Evolutionary conservation across 2,113 vertebrate genomes (phyloP).

Genomic region (Heterocephalus glaber): DNA sequence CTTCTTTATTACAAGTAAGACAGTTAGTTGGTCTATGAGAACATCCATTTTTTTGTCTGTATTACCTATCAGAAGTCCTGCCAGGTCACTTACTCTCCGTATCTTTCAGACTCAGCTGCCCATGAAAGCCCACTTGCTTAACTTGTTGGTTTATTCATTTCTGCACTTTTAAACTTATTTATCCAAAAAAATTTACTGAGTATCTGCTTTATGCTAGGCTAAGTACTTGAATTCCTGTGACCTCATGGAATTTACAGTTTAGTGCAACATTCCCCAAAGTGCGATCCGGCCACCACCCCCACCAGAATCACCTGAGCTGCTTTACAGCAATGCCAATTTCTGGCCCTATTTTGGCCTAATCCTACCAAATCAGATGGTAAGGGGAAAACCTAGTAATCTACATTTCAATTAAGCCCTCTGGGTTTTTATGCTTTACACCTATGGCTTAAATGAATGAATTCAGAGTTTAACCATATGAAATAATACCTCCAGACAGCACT

Average conservation of each 20-base stretch:
- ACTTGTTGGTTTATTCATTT: neutral
- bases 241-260: neutral
- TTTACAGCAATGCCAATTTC: neutral
- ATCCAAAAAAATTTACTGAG: neutral
- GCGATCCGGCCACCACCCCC: neutral
- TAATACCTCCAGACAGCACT: neutral
- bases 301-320: neutral
- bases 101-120: neutral
- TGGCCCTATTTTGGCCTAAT: neutral
- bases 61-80: neutral
- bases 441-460: neutral
- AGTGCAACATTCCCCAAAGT: neutral
- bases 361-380: neutral
- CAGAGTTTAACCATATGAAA: conserved; percentile 18
- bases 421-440: neutral
- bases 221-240: neutral
- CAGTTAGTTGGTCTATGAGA: neutral
- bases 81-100: neutral
- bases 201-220: neutral
- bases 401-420: neutral
- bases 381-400: neutral
- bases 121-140: neutral
- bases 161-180: neutral
- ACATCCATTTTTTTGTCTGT: neutral
- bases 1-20: conserved; percentile 7